Base-by-base conservation (phyloP, 1,140 invertebrate species). In the Solenopsis fugax region DNA sequence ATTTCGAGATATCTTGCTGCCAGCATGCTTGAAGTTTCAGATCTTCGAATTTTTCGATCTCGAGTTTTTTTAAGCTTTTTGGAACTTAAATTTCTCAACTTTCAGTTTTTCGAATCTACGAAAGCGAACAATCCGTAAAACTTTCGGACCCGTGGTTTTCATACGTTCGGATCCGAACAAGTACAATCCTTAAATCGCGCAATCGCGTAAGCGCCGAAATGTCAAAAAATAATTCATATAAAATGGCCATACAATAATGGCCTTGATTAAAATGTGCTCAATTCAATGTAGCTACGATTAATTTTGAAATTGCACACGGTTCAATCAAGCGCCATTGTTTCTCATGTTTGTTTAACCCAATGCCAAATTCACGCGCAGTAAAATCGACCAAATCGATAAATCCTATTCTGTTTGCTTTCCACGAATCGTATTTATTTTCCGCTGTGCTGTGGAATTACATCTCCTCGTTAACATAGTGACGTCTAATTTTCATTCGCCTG, bases 271-370 rank as follows among this genome's bases (percentile, higher is more conserved):
- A 81, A 80, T 80, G 62, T 80, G 34, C 34, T 69, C 50, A 41
- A 21, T 54, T 71, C 16, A 16, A 48, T 54, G 18, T 69, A 41
- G 18, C 21, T 41, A 64, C 34, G 48, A 69, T 69, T 81, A 71
- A 81, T 81, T 69, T 69, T n/a, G 48, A 45, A 41, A 81, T 56
- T 71, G 34, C 77, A 34, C 29, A 18, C 65, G 29, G 48, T 54
- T 71, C 77, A 81, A 81, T 81, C 77, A 81, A 81, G 48, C 21
- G 48, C 77, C 48, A 81, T 81, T 81, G 34, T 81, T 81, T 81
- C 77, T 41, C 64, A 13, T 81, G 48, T 81, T 81, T 81, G n/a
- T 81, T 81, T 71, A 81, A 81, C 77, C 65, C 67, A 81, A 81
- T 81, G 48, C 77, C 64, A 41, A 81, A 81, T 71, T 81, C 77